A percentile compares a stretch with the other conserved stretches of the same genome.
phyloP scores from a whole-genome alignment of 2,113 vertebrate genomes.

The Aviceda subcristata region DNA sequence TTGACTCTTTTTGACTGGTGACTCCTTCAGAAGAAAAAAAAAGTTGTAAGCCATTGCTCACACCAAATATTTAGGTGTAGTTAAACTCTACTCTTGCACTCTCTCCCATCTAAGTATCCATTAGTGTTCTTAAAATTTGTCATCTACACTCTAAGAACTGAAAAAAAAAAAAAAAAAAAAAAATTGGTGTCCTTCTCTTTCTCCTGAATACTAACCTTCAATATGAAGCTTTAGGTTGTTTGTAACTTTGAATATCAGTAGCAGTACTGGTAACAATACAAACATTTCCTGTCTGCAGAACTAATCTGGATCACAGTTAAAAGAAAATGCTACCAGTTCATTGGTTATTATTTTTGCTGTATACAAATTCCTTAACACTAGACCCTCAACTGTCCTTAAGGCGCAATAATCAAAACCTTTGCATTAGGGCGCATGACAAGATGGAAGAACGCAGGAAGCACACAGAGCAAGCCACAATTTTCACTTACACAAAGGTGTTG shows the following conservation, averaged over 20 bases:
- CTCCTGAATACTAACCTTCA: not conserved
- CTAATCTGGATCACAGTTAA: not conserved
- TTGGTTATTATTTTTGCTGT: not conserved
- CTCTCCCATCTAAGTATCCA: not conserved
- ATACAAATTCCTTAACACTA: not conserved
- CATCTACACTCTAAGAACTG: not conserved
- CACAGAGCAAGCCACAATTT: not conserved
- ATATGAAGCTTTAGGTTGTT: not conserved
- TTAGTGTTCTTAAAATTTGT: not conserved
- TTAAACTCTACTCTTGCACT: not conserved
- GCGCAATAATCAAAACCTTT: not conserved
- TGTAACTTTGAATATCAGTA: not conserved
- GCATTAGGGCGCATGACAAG: not conserved
- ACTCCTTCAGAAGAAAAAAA: not conserved
- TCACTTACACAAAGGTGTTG: not conserved
- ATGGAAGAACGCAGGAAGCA: not conserved
- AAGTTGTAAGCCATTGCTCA: not conserved
- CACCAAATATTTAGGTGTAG: not conserved
- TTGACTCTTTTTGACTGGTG: not conserved
- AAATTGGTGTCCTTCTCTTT: not conserved
- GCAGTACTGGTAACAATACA: not conserved
- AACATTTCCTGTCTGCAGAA: not conserved
- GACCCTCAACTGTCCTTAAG: not conserved
- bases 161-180: not conserved
- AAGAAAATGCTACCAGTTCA: not conserved